A percentile compares a stretch with the other conserved stretches of the same genome.
Evolutionary conservation across 2,888 invertebrate genomes (phyloP).

Genomic region (Neuroscelio doddi): DNA sequence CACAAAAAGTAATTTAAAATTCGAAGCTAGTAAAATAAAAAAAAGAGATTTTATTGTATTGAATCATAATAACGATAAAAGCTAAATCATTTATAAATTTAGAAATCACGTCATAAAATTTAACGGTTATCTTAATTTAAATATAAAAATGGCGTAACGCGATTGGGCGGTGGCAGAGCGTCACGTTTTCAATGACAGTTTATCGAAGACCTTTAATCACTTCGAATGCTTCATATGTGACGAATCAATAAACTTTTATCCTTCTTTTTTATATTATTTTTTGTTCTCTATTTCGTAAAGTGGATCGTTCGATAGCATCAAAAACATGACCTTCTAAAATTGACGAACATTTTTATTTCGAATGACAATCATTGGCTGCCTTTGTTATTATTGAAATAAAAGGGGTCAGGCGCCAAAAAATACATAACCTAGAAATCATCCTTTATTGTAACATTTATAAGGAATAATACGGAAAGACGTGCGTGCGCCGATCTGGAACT

Average conservation of each 20-base stretch:
- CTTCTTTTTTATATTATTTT: too few relatives aligned
- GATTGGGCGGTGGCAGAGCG: not conserved
- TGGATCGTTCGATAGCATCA: too few relatives aligned
- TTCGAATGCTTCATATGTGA: too few relatives aligned
- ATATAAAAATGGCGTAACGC: not conserved
- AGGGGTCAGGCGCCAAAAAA: not conserved
- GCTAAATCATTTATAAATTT: not conserved
- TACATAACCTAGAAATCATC: not conserved
- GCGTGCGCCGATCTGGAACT: not conserved
- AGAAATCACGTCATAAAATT: not conserved
- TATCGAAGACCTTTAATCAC: slow-evolving; percentile 2
- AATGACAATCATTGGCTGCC: too few relatives aligned
- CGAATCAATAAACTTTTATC: too few relatives aligned
- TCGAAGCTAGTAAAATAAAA: too few relatives aligned
- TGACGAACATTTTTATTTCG: not conserved
- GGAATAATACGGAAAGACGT: not conserved
- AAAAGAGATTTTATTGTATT: too few relatives aligned
- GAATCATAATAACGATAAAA: not conserved
- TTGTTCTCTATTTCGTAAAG: too few relatives aligned
- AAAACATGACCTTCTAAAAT: too few relatives aligned
- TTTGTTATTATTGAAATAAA: too few relatives aligned
- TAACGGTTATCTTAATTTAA: not conserved
- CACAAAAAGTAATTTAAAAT: too few relatives aligned
- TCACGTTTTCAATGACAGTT: slow-evolving; percentile 2
- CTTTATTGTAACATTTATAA: not conserved